phyloP scores from a whole-genome alignment of 1,140 invertebrate genomes.

The Andrena cerasifolii region DNA sequence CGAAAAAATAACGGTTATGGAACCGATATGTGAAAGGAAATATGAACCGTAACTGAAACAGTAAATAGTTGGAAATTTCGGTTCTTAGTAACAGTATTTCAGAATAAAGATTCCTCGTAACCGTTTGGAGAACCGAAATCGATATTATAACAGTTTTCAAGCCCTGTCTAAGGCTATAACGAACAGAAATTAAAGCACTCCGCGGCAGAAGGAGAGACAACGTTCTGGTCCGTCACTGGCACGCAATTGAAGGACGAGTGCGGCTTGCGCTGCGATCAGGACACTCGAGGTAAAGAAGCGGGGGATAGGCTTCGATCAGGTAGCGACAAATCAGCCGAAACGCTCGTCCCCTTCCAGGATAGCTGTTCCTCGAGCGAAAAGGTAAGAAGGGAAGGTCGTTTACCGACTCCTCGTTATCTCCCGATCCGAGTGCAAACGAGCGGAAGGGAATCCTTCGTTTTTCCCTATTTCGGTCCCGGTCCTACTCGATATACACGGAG shows the following conservation, averaged over 20 bases:
- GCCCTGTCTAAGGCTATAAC: too few relatives aligned
- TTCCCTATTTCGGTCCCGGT: constrained; percentile 64
- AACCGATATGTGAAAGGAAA: too few relatives aligned
- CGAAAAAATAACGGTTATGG: too few relatives aligned
- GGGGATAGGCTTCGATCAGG: not conserved
- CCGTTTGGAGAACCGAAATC: too few relatives aligned
- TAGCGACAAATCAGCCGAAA: constrained; percentile 28
- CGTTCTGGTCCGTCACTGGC: too few relatives aligned
- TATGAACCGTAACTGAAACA: too few relatives aligned
- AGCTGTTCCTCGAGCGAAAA: constrained; percentile 24
- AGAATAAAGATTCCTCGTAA: too few relatives aligned
- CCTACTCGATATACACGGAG: constrained; percentile 3
- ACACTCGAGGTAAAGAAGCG: not conserved
- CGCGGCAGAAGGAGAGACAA: too few relatives aligned
- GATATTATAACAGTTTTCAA: too few relatives aligned
- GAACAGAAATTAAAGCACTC: not conserved
- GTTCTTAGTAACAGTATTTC: too few relatives aligned
- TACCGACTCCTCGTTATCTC: constrained; percentile 66
- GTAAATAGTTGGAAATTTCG: too few relatives aligned
- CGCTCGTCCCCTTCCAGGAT: constrained; percentile 8
- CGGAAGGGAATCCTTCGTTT: constrained; percentile 67
- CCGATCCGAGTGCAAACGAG: constrained; percentile 68
- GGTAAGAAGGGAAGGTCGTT: constrained; percentile 53
- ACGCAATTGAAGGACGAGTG: too few relatives aligned
- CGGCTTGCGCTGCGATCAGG: not conserved